Evolutionary conservation across 2,113 vertebrate genomes (phyloP).

Genomic region (Emberiza fucata): DNA sequence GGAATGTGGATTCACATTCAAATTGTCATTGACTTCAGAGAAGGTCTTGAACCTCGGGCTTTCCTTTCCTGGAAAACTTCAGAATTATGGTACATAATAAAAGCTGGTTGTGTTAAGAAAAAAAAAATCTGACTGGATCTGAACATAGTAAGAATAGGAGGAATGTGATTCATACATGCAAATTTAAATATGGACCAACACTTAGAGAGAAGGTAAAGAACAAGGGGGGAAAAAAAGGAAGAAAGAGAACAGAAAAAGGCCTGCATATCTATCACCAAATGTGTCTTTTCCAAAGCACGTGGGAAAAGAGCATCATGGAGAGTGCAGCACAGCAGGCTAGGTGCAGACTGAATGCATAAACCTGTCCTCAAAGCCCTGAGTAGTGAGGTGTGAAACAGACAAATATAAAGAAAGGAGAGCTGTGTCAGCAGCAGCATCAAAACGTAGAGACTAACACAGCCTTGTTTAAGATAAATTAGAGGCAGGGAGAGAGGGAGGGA

Average conservation of each 20-base stretch:
- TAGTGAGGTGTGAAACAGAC: slow-evolving; percentile 24
- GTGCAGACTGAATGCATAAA: slow-evolving; percentile 10
- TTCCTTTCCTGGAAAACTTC: neutral
- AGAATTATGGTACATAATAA: neutral
- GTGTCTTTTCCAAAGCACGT: neutral
- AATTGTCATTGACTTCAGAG: neutral
- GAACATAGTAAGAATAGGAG: neutral
- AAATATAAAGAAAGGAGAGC: slow-evolving; percentile 34
- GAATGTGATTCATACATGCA: neutral
- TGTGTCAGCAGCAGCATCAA: neutral
- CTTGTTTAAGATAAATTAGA: slow-evolving; percentile 55
- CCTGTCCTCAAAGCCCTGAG: neutral
- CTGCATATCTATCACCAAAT: slow-evolving; percentile 7
- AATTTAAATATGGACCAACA: neutral
- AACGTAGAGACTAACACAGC: neutral
- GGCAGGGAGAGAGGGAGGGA: slow-evolving; percentile 29
- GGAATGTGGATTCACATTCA: neutral
- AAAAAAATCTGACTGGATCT: neutral
- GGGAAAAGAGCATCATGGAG: neutral
- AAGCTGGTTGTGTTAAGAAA: neutral
- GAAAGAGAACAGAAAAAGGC: neutral
- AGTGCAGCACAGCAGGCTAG: neutral
- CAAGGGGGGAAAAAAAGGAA: neutral
- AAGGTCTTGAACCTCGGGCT: neutral
- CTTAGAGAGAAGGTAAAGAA: neutral